Conservation (phyloP, 37 sponge, comb jelly and placozoan genomes). For the Chondrosia reniformis region DNA sequence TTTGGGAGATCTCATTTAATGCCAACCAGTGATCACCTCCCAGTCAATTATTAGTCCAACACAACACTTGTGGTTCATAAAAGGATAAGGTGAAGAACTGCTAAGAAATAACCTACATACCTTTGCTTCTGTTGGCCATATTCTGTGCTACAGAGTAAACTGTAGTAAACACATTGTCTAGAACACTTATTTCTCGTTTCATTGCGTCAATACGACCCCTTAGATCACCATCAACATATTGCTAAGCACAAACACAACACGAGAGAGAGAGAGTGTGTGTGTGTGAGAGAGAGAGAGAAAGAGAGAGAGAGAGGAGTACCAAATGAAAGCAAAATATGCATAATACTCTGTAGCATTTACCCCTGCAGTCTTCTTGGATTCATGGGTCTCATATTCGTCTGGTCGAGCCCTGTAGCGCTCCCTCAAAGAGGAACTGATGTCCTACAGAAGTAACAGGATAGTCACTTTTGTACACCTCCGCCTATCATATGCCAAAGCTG, state of each 20-base stretch:
- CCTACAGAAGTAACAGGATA: constrained; percentile 33
- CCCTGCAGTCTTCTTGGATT: not conserved
- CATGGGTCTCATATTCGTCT: constrained; percentile 64
- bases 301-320: not conserved
- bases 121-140: not conserved
- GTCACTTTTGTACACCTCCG: too few relatives aligned
- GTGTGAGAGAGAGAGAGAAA: not conserved
- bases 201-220: not conserved
- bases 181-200: not conserved
- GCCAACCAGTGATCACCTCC: too few relatives aligned
- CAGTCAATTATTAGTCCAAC: too few relatives aligned
- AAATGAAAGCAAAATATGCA: not conserved
- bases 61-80: too few relatives aligned
- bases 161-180: not conserved
- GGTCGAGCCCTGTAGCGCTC: constrained; percentile 58
- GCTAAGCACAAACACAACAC: not conserved
- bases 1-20: too few relatives aligned
- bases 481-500: too few relatives aligned
- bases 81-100: too few relatives aligned
- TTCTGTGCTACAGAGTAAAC: not conserved
- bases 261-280: not conserved
- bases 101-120: not conserved
- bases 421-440: constrained; percentile 49
- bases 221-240: not conserved
- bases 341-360: not conserved